Percentiles rank a stretch among this genome's conserved stretches.
Conservation (phyloP, 2,888 invertebrate genomes). For the Entomobrya multifasciata region DNA sequence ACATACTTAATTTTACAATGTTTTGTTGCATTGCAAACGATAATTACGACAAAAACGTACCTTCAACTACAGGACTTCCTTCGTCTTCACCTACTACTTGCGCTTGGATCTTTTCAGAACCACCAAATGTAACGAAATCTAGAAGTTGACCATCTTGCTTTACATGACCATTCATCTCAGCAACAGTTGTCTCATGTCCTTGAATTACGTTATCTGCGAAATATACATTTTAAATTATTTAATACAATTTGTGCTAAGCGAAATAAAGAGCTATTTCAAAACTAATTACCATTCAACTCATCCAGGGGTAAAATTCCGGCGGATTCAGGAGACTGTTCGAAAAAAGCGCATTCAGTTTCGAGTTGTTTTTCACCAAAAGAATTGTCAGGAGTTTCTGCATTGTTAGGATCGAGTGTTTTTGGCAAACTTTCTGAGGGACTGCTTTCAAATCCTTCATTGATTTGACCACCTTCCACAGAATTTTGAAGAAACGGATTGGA, state of each 20-base stretch:
- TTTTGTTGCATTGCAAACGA: too few species aligned
- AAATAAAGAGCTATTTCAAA: too few species aligned
- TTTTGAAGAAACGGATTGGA: slow-evolving; percentile 29
- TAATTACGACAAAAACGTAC: not conserved
- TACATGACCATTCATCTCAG: slow-evolving; percentile 54
- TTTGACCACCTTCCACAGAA: not conserved
- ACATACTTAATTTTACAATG: too few species aligned
- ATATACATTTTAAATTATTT: too few species aligned
- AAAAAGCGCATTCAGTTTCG: not conserved
- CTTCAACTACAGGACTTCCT: slow-evolving; percentile 42
- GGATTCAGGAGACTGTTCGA: slow-evolving; percentile 22
- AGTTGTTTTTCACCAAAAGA: too few species aligned
- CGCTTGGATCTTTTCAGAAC: slow-evolving; percentile 57
- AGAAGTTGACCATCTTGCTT: slow-evolving; percentile 35
- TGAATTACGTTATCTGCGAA: slow-evolving; percentile 38
- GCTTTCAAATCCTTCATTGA: not conserved
- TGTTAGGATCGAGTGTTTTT: not conserved
- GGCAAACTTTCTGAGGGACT: not conserved
- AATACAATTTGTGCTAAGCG: not conserved
- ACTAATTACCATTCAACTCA: slow-evolving; percentile 45
- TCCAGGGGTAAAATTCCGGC: not conserved
- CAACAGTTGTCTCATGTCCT: not conserved
- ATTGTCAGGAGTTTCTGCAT: too few species aligned
- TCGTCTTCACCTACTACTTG: slow-evolving; percentile 44
- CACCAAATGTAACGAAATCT: slow-evolving; percentile 56